Base-by-base conservation (phyloP, 2,797 vertebrate genomes). In the Molossus molossus region DNA sequence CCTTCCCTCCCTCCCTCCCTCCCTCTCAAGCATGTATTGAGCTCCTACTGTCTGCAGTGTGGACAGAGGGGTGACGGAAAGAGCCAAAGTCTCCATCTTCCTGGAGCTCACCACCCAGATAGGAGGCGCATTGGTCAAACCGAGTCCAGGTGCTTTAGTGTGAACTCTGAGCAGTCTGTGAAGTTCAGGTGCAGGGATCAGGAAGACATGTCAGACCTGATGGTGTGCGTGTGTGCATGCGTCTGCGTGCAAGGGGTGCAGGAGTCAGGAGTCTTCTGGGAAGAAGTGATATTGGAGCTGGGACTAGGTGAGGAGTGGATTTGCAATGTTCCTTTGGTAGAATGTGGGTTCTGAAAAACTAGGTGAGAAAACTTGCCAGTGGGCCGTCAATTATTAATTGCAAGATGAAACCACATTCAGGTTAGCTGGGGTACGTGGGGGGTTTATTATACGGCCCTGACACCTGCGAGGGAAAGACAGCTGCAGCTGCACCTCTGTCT, bases 191-290 rank as follows among this genome's bases (percentile, higher is more conserved):
- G 7, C 60, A 62, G 77, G 45, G 25, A 12, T 64, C 25, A 11
- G 77, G 60, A 67, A 40, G 40, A n/a, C 65, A 13, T 13, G 33
- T 29, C 37, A 53, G 48, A 45, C 15, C 40, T 3, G 79, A 6
- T 1, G 0, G 1, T 3, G 6, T 48, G 53, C 13, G 6, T 5
- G 13, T 57, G 9, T 10, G 0, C 18, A 12, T 33, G 29, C 29
- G 29, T 57, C 3, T 40, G 67, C 33, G 18, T 69, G 67, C 3
- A 25, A 3, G 29, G 18, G 57, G 75, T 40, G 67, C 72, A 67
- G 45, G 40, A 27, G 33, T 33, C 33, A 33, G 33, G 21, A 29
- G 33, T 4, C 48, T 76, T 76, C 58, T 23, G 3, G 20, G 45
- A 69, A 33, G 60, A 13, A 20, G 45, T 33, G 25, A 17, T 25